Base-by-base conservation (phyloP, 2,113 vertebrate species). In the Bos indicus region DNA sequence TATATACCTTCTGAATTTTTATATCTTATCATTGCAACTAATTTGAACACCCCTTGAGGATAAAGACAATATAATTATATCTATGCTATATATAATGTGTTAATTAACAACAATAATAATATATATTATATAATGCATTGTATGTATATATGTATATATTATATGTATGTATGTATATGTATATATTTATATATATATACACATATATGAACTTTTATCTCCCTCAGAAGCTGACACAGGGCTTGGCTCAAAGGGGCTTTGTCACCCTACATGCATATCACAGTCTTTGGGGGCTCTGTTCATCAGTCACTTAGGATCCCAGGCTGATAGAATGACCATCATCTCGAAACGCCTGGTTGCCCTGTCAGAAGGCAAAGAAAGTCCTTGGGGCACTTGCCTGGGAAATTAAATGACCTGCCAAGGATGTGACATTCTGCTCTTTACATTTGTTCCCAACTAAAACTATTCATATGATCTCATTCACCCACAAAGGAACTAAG, bases 401-500 rank as follows among this genome's bases (percentile, higher is more conserved):
- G 33, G 52, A 52, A 83, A 36, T 2, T 15, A 83, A 83, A 56
- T 36, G 33, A 36, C 33, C 21, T 83, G 51, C 33, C 33, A 83
- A 56, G 51, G n/a, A 56, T 56, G 52, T 83, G 81, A 36, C 81
- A 16, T 56, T 26, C 52, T 83, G 21, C 33, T 83, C 81, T 83
- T 83, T 40, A 83, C n/a, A 56, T 83, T 56, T 83, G 33, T 54
- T 56, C 81, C 52, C 21, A 83, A 91, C 11, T 52, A 78, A 43
- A 89, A 80, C 13, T 54, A 88, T 83, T 43, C 56, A 71, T 16
- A 19, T 97, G 77, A 62, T 23, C 30, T 93, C 16, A 51, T 36
- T 78, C 17, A 81, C 28, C 60, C 36, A 92, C 62, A 83, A 71
- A 83, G 23, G 36, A 78, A 28, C 13, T 56, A 84, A 46, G 56